Conservation (phyloP, 2,888 invertebrate species). For the Mamestra brassicae region DNA sequence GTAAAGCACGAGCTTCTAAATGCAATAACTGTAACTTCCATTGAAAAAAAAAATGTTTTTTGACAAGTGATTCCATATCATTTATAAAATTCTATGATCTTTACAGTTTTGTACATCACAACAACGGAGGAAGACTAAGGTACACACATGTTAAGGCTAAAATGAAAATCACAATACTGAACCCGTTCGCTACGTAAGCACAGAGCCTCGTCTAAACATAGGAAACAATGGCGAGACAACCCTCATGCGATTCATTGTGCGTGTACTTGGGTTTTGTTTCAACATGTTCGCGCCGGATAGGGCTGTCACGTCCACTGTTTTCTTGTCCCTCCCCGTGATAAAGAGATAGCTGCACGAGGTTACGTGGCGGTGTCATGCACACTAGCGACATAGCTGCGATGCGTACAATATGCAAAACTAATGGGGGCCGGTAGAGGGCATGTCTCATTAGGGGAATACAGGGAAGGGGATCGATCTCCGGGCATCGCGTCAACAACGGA, state of each 20-base stretch:
- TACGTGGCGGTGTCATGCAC: slow-evolving; percentile 75
- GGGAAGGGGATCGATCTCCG: slow-evolving; percentile 61
- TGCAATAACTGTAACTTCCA: not conserved
- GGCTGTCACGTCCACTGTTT: slow-evolving; percentile 64
- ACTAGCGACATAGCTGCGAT: slow-evolving; percentile 61
- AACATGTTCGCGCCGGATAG: slow-evolving; percentile 58
- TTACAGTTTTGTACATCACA: slow-evolving; percentile 5
- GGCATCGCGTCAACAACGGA: slow-evolving; percentile 17
- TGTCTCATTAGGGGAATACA: slow-evolving; percentile 57
- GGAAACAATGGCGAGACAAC: slow-evolving; percentile 52
- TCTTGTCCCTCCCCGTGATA: slow-evolving; percentile 67
- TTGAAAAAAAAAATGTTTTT: not conserved
- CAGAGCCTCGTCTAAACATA: slow-evolving; percentile 31
- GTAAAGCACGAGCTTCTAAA: slow-evolving; percentile 20
- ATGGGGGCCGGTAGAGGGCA: slow-evolving; percentile 46
- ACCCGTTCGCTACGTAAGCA: slow-evolving; percentile 12
- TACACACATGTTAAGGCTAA: slow-evolving; percentile 5
- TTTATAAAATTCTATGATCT: not conserved
- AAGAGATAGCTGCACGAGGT: slow-evolving; percentile 71
- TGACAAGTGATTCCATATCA: not conserved
- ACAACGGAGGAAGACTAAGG: not conserved
- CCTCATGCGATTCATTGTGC: slow-evolving; percentile 54
- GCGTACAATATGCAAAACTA: slow-evolving; percentile 42
- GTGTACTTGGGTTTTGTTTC: slow-evolving; percentile 57
- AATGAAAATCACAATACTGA: slow-evolving; percentile 17